Percentiles rank a stretch among this genome's conserved stretches.
Evolutionary conservation across 2,888 invertebrate species (phyloP).

Genomic region (Drosophila nr. perissopoda): DNA sequence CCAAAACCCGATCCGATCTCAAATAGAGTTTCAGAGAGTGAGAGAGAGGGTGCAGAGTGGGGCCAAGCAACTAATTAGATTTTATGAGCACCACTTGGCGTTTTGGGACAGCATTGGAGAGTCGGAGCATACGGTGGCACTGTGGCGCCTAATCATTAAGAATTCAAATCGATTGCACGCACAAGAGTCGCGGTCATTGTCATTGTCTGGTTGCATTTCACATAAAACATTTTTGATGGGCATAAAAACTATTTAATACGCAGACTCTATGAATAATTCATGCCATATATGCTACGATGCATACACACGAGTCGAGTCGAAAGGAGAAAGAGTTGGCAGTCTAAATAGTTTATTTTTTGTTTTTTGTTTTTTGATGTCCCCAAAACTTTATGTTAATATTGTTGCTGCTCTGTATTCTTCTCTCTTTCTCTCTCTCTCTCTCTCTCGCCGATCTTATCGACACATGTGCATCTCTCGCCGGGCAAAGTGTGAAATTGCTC

Average conservation of each 20-base stretch:
- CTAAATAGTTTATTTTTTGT: slow-evolving; percentile 16
- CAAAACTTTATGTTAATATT: slow-evolving; percentile 74
- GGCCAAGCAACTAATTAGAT: slow-evolving; percentile 75
- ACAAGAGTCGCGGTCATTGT: slow-evolving; percentile 25
- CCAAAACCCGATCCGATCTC: slow-evolving; percentile 30
- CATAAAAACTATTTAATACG: slow-evolving; percentile 76
- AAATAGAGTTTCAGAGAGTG: neutral
- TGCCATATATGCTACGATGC: slow-evolving; percentile 39
- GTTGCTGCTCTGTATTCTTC: neutral
- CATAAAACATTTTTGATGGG: slow-evolving; percentile 79
- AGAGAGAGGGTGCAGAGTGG: slow-evolving; percentile 8
- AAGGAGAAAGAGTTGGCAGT: slow-evolving; percentile 33
- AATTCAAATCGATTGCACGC: slow-evolving; percentile 80
- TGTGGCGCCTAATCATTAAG: slow-evolving; percentile 81
- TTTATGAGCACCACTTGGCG: slow-evolving; percentile 68
- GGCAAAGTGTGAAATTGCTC: slow-evolving; percentile 78
- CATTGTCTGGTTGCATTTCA: slow-evolving; percentile 48
- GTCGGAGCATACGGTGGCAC: slow-evolving; percentile 66
- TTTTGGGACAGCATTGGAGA: slow-evolving; percentile 19
- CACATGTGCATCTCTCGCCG: slow-evolving; percentile 62
- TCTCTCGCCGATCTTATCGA: slow-evolving; percentile 52
- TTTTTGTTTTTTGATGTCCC: slow-evolving; percentile 26
- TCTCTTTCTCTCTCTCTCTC: neutral
- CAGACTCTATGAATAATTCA: slow-evolving; percentile 77
- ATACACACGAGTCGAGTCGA: neutral